Evolutionary conservation across 2,888 invertebrate genomes (phyloP).

Genomic region (Torymus auratus): DNA sequence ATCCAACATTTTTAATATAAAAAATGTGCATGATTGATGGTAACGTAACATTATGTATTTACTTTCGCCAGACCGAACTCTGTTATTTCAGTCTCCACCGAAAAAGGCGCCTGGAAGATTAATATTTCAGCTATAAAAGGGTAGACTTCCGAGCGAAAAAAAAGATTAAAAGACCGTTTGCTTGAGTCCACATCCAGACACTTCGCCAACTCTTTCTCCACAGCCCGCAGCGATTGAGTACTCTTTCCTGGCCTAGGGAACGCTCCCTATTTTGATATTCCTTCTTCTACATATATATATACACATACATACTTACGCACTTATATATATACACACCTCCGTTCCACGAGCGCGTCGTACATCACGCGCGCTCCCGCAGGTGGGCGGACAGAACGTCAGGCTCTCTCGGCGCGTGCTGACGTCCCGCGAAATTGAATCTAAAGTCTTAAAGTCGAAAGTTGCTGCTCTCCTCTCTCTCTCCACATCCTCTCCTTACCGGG

Average conservation of each 20-base stretch:
- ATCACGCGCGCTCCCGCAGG: constrained; percentile 63
- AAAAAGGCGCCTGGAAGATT: background rate
- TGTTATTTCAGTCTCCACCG: no score
- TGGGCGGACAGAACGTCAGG: constrained; percentile 76
- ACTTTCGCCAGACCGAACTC: no score
- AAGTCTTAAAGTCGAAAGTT: constrained; percentile 69
- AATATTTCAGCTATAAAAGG: background rate
- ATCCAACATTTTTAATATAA: no score
- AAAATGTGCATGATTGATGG: no score
- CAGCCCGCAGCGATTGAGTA: constrained; percentile 13
- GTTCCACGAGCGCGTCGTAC: constrained; percentile 53
- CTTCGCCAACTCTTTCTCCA: background rate
- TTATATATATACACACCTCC: background rate
- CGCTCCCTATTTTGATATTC: constrained; percentile 47
- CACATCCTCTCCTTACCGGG: constrained; percentile 23
- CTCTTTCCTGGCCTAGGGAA: background rate
- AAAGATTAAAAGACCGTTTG: background rate
- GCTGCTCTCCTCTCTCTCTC: constrained; percentile 57
- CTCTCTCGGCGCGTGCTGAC: constrained; percentile 65
- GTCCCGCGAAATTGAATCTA: constrained; percentile 76
- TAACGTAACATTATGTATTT: no score
- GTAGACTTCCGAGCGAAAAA: background rate
- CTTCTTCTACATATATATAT: constrained; percentile 12
- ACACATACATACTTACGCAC: background rate
- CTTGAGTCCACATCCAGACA: constrained; percentile 1